These are phyloP conservation scores for Eulemur macaco DNA, from an alignment of 2,113 vertebrate species.

Conservation along the genomic window DNA sequence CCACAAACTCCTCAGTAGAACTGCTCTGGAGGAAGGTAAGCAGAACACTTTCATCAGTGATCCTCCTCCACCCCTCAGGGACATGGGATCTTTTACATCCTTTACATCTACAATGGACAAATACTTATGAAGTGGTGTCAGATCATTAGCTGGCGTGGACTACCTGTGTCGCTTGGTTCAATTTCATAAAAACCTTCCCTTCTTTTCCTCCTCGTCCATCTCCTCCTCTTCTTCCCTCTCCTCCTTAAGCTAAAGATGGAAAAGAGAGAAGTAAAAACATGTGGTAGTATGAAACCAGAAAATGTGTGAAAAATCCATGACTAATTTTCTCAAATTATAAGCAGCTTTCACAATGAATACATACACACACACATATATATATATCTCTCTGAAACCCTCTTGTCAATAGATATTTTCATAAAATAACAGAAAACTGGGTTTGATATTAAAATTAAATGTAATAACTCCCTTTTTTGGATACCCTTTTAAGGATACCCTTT, in stretches of 20 bases:
- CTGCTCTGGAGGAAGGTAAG: neutral
- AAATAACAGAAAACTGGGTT: slow-evolving; percentile 16
- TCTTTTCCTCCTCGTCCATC: neutral
- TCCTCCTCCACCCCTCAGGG: neutral
- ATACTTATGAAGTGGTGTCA: neutral
- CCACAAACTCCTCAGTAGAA: neutral
- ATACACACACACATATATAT: neutral
- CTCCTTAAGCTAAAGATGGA: neutral
- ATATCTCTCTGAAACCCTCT: neutral
- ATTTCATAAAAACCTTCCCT: neutral
- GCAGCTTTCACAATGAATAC: neutral
- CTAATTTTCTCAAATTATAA: slow-evolving; percentile 30
- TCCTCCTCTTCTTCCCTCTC: neutral
- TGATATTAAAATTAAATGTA: neutral
- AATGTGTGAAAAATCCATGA: neutral
- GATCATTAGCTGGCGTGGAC: neutral
- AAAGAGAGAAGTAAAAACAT: neutral
- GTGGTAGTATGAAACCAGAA: neutral
- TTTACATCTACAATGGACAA: neutral
- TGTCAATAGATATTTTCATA: slow-evolving; percentile 22
- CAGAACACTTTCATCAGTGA: neutral
- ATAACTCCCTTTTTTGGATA: neutral
- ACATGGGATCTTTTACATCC: neutral
- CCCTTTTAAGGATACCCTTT: slow-evolving; percentile 3
- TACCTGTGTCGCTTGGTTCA: neutral